Percentiles rank a stretch among this genome's conserved stretches.
Evolutionary conservation across 2,797 vertebrate genomes (phyloP).

Genomic region (Rhodeus uyekii): DNA sequence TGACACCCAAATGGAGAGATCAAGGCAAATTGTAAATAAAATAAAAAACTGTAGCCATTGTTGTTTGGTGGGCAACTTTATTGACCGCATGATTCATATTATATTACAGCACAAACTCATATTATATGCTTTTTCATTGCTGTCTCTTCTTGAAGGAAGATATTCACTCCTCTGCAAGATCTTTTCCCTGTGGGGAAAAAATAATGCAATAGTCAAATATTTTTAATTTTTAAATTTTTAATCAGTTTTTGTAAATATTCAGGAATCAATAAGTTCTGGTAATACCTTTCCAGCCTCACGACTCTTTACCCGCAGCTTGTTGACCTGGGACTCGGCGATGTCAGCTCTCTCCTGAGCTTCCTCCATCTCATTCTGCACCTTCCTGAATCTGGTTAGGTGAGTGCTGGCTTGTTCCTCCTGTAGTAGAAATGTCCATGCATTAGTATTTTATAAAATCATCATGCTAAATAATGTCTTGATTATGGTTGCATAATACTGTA

Average conservation of each 20-base stretch:
- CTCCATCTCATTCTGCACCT: conserved; percentile 89
- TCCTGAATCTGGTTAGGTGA: conserved; percentile 85
- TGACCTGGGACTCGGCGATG: conserved; percentile 92
- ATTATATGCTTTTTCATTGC: neutral
- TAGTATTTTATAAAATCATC: neutral
- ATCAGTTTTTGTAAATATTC: neutral
- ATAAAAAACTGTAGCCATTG: neutral
- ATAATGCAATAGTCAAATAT: neutral
- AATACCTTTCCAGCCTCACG: conserved; percentile 82
- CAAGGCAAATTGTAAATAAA: neutral
- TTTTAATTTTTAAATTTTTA: neutral
- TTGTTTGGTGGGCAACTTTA: neutral
- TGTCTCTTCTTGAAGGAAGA: neutral
- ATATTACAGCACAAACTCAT: conserved; percentile 10
- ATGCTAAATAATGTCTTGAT: neutral
- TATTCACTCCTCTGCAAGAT: conserved; percentile 7
- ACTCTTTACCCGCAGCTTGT: conserved; percentile 88
- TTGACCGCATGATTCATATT: neutral
- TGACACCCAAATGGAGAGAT: neutral
- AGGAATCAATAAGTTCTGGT: neutral
- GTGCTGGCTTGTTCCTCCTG: conserved; percentile 90
- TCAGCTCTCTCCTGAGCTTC: conserved; percentile 89
- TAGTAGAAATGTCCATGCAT: neutral
- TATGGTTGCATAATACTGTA: too few species aligned
- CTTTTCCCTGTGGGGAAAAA: neutral